Conservation (phyloP, 2,888 invertebrate species). For the Baccha elongata region DNA sequence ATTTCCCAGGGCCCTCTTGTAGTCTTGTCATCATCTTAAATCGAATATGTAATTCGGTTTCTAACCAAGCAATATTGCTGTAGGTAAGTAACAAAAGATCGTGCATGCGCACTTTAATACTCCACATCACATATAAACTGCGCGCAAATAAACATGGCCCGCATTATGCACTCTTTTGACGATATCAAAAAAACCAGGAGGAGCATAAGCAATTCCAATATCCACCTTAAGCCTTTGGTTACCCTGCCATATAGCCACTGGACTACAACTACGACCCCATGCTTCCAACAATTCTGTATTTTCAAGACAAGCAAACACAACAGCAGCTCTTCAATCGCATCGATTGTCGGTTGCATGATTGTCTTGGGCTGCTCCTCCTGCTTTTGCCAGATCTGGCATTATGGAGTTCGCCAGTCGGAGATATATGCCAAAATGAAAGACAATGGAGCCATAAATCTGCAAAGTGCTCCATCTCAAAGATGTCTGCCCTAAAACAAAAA, state of each 20-base stretch:
- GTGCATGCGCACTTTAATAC: slow-evolving; percentile 66
- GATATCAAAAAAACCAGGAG: slow-evolving; percentile 62
- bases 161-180: slow-evolving; percentile 55
- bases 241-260: slow-evolving; percentile 58
- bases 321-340: slow-evolving; percentile 67
- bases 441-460: slow-evolving; percentile 76
- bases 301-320: slow-evolving; percentile 15
- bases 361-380: slow-evolving; percentile 54
- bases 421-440: slow-evolving; percentile 76
- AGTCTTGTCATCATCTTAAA: slow-evolving; percentile 56
- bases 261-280: slow-evolving; percentile 27
- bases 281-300: slow-evolving; percentile 9
- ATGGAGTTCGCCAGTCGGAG: slow-evolving; percentile 56
- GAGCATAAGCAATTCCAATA: slow-evolving; percentile 68
- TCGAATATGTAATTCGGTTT: slow-evolving; percentile 63
- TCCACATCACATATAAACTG: slow-evolving; percentile 39
- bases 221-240: slow-evolving; percentile 43
- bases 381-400: slow-evolving; percentile 18
- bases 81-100: slow-evolving; percentile 36
- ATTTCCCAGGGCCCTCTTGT: slow-evolving; percentile 46
- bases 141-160: slow-evolving; percentile 43
- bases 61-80: slow-evolving; percentile 29
- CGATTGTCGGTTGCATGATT: slow-evolving; percentile 67
- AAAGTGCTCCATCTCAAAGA: slow-evolving; percentile 66
- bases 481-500: slow-evolving; percentile 18